A percentile compares a stretch with the other conserved stretches of the same genome.
phyloP scores from a whole-genome alignment of 2,113 vertebrate genomes.

The Prionailurus viverrinus region DNA sequence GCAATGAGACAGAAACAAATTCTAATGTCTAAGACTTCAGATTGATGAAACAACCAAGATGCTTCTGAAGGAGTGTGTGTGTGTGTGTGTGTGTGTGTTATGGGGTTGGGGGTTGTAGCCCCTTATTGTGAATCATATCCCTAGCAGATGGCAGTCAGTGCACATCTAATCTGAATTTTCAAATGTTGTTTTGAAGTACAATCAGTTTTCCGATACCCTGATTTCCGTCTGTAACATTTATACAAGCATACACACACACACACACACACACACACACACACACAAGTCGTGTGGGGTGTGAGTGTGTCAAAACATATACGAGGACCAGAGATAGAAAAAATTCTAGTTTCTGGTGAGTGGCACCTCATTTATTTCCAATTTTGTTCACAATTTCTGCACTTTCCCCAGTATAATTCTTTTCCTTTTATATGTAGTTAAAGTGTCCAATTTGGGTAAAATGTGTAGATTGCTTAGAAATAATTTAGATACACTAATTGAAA shows the following conservation, averaged over 20 bases:
- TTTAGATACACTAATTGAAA: not conserved
- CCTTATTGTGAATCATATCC: not conserved
- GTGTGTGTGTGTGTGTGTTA: not conserved
- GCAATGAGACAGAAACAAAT: not conserved
- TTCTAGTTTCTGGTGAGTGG: not conserved
- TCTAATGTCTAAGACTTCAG: not conserved
- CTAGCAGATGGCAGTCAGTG: not conserved
- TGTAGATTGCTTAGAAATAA: not conserved
- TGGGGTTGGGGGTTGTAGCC: rapidly evolving
- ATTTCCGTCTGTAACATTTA: not conserved
- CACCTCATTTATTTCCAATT: not conserved
- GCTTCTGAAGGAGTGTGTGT: not conserved
- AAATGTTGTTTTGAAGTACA: not conserved
- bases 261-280: not conserved
- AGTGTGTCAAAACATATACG: not conserved
- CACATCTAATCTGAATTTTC: not conserved
- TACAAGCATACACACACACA: not conserved
- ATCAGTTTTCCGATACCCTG: not conserved
- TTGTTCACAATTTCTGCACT: not conserved
- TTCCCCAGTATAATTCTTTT: not conserved
- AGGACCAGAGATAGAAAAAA: not conserved
- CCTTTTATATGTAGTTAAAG: not conserved
- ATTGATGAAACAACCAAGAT: not conserved
- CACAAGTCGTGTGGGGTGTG: not conserved
- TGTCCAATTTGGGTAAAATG: not conserved